Percentiles rank a stretch among this genome's conserved stretches.
phyloP scores from a whole-genome alignment of 2,888 invertebrate genomes.

The Leucoptera coffeella region DNA sequence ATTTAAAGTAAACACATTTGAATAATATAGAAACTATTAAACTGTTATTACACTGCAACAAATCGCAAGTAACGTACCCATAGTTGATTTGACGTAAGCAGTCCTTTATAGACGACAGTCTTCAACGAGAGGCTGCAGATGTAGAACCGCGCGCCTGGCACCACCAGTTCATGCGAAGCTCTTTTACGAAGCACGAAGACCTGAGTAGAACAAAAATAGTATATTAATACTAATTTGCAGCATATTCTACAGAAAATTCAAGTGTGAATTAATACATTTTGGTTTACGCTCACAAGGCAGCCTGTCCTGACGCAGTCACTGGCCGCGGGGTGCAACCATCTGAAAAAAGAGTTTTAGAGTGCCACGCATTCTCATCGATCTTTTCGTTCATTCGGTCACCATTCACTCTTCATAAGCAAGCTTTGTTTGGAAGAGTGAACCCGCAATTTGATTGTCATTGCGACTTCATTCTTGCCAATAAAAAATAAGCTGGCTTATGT shows the following conservation, averaged over 20 bases:
- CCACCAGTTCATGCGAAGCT: conserved; percentile 81
- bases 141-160: conserved; percentile 86
- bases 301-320: conserved; percentile 17
- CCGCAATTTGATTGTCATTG: conserved; percentile 17
- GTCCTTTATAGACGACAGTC: conserved; percentile 95
- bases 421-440: conserved; percentile 17
- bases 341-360: conserved; percentile 36
- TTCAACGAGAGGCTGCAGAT: conserved; percentile 89
- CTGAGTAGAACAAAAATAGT: conserved; percentile 45
- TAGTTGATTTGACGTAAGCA: conserved; percentile 91
- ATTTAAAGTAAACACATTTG: too few species aligned
- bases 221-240: too few species aligned
- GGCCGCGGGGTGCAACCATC: conserved; percentile 22
- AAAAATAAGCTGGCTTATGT: conserved; percentile 5
- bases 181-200: conserved; percentile 91
- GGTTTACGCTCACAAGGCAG: too few species aligned
- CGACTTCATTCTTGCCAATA: conserved; percentile 16
- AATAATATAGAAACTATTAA: too few species aligned
- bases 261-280: too few species aligned
- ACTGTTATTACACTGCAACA: too few species aligned
- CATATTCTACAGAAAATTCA: too few species aligned
- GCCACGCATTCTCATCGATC: conserved; percentile 16
- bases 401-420: conserved; percentile 1
- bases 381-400: background rate
- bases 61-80: conserved; percentile 51